Percentiles rank a stretch among this genome's conserved stretches.
These are phyloP conservation scores for Eufriesea mexicana DNA, from an alignment of 1,140 invertebrate genomes.

Conservation along the genomic window DNA sequence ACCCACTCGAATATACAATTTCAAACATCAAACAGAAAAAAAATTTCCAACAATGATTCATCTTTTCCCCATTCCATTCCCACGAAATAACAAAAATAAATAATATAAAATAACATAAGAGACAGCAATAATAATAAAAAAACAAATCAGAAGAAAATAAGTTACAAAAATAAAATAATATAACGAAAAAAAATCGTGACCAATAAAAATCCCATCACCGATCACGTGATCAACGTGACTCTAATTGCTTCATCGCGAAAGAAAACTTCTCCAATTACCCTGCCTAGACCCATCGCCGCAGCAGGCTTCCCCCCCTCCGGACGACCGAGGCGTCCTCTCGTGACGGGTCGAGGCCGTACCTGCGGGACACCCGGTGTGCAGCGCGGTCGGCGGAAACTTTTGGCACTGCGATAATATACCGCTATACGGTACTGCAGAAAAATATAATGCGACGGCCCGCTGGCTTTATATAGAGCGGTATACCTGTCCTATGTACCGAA, in stretches of 20 bases:
- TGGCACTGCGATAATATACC: conserved; percentile 37
- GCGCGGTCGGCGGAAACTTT: conserved; percentile 14
- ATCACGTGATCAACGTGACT: not conserved
- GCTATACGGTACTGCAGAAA: conserved; percentile 58
- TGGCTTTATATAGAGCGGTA: conserved; percentile 11
- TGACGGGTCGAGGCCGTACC: not conserved
- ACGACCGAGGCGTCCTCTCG: no score
- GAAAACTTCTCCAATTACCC: conserved; percentile 25
- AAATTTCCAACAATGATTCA: no score
- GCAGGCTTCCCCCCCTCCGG: not conserved
- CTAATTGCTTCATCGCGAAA: not conserved
- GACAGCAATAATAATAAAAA: no score
- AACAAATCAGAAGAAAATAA: no score
- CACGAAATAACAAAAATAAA: no score
- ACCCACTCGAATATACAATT: no score
- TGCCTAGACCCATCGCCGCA: not conserved
- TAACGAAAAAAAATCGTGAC: no score
- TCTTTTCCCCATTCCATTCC: no score
- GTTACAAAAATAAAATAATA: no score
- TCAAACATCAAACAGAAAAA: no score
- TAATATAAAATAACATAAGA: no score
- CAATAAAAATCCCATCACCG: not conserved
- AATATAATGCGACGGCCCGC: conserved; percentile 47
- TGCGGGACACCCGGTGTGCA: conserved; percentile 23
- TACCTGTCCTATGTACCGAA: conserved; percentile 18